These are phyloP conservation scores for Listronotus oregonensis DNA, from an alignment of 1,140 invertebrate genomes.

Conservation along the genomic window DNA sequence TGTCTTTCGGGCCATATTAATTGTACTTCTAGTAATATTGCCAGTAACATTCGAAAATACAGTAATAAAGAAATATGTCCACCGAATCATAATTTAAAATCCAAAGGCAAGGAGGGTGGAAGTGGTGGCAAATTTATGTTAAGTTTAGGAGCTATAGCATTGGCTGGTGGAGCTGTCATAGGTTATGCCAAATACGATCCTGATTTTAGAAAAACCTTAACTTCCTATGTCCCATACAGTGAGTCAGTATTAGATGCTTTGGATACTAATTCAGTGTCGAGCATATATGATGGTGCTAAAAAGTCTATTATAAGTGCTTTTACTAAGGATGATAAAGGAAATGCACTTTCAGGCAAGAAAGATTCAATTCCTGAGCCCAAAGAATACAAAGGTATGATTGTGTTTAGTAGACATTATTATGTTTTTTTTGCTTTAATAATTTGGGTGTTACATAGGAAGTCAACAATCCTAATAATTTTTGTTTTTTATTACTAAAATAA, in stretches of 20 bases:
- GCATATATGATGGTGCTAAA: conserved; percentile 39
- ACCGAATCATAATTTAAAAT: conserved; percentile 5
- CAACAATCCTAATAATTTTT: too few species aligned
- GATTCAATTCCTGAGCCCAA: conserved; percentile 36
- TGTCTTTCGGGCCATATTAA: conserved; percentile 6
- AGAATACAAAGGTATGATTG: conserved; percentile 47
- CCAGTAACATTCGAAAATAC: conserved; percentile 4
- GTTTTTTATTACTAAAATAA: too few species aligned
- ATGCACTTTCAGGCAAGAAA: conserved; percentile 19
- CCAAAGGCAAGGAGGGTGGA: background rate
- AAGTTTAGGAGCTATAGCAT: conserved; percentile 52
- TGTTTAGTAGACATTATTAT: conserved; percentile 1
- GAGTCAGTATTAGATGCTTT: conserved; percentile 69
- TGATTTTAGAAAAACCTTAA: conserved; percentile 68
- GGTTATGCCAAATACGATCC: conserved; percentile 72
- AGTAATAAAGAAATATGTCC: conserved; percentile 16
- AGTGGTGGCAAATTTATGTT: conserved; percentile 30
- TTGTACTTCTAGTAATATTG: background rate
- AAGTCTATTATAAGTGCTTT: conserved; percentile 30
- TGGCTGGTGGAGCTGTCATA: conserved; percentile 63
- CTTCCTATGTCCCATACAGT: conserved; percentile 69
- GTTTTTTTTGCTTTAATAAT: background rate
- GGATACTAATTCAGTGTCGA: conserved; percentile 48
- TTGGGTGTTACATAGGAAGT: background rate
- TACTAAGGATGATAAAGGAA: conserved; percentile 10